A percentile compares a stretch with the other conserved stretches of the same genome.
Evolutionary conservation across 1,140 invertebrate genomes (phyloP).

Genomic region (Eubasilissa regina): DNA sequence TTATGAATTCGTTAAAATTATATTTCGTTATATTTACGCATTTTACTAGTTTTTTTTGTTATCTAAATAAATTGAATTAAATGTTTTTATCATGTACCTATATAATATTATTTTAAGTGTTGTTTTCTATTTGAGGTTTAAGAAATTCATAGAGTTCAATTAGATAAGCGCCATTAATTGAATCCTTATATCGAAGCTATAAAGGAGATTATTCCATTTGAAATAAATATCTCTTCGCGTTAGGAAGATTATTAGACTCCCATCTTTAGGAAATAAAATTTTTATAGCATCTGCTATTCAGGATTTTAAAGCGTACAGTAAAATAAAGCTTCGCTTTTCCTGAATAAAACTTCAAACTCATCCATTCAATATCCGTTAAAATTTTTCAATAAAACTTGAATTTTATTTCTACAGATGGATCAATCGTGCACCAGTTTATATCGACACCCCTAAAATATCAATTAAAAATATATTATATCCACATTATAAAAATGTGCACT

Average conservation of each 20-base stretch:
- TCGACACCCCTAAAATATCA: too few relatives aligned
- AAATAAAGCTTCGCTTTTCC: slow-evolving; percentile 3
- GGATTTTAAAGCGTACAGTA: slow-evolving; percentile 22
- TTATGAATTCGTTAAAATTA: too few relatives aligned
- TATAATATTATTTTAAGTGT: too few relatives aligned
- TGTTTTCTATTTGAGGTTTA: too few relatives aligned
- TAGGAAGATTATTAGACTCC: neutral
- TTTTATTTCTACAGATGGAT: too few relatives aligned
- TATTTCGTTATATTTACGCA: too few relatives aligned
- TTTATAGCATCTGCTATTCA: slow-evolving; percentile 15
- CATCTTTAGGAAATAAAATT: slow-evolving; percentile 6
- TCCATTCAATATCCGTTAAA: neutral
- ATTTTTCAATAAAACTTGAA: neutral
- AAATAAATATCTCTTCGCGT: neutral
- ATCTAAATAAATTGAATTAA: too few relatives aligned
- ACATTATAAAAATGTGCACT: too few relatives aligned
- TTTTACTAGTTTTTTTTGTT: too few relatives aligned
- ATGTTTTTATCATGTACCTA: too few relatives aligned
- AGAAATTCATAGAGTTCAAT: neutral
- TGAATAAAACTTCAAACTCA: neutral
- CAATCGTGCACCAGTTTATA: too few relatives aligned
- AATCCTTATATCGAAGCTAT: neutral
- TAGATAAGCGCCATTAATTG: neutral
- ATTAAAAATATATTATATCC: too few relatives aligned
- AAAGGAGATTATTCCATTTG: neutral